These are phyloP conservation scores for Mus spretus DNA, from an alignment of 2,797 vertebrate genomes.

Conservation along the genomic window DNA sequence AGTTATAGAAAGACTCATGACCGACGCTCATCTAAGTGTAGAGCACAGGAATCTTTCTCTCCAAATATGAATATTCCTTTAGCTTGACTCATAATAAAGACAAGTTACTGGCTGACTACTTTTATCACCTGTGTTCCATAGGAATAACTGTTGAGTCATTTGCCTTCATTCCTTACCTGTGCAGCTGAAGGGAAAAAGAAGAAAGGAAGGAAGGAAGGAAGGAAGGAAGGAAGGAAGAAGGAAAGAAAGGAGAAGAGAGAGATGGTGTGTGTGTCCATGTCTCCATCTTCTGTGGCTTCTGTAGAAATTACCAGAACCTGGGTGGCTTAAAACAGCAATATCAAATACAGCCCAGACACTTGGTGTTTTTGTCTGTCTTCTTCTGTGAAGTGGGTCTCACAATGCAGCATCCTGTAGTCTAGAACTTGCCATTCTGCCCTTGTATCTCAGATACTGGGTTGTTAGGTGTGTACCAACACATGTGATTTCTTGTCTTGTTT, in stretches of 20 bases:
- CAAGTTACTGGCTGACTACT: neutral
- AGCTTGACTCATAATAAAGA: neutral
- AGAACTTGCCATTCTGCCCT: neutral
- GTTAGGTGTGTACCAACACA: neutral
- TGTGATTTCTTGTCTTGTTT: neutral
- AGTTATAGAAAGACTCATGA: neutral
- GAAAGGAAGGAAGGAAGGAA: too few species aligned
- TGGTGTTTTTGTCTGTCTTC: neutral
- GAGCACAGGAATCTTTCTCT: constrained; percentile 13
- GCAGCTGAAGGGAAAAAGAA: neutral
- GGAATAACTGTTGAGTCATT: neutral
- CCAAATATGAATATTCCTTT: neutral
- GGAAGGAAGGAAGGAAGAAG: too few species aligned
- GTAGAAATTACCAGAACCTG: neutral
- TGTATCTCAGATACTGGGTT: too few species aligned
- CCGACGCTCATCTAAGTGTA: neutral
- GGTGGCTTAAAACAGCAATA: neutral
- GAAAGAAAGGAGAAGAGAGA: neutral
- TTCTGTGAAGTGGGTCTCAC: neutral
- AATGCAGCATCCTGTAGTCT: neutral
- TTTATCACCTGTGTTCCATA: neutral
- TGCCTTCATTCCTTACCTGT: neutral
- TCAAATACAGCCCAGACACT: constrained; percentile 40
- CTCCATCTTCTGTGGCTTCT: neutral
- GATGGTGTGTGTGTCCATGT: neutral